Base-by-base conservation (phyloP, 2,113 vertebrate species). In the Pterocles burchelli region DNA sequence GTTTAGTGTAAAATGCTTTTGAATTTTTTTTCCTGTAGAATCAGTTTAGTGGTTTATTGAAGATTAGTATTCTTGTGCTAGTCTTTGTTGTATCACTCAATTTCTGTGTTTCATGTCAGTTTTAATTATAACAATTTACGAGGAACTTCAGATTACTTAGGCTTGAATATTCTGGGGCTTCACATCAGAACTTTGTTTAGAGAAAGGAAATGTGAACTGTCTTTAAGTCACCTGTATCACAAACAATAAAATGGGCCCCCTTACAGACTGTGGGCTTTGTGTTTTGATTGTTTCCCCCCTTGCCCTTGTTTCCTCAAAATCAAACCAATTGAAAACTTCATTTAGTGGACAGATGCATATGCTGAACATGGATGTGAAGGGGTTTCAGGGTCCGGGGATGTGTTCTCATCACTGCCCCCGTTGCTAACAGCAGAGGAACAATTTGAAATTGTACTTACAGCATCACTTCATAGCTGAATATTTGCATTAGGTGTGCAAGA, bases 21-120 rank as follows among this genome's bases (percentile, higher is more conserved):
- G 72, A 71, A 68, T 90, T 73, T 90, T 96, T 63, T 97, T 88
- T 95, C 51, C 70, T 93, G 51, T 93, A 89, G 94, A 84, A 91
- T 71, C 49, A 90, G 9, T 73, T 73, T 92, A 84, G 51, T 59
- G 28, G 28, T 80, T 96, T 85, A n/a, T 62, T 93, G 83, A 80
- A 81, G 57, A n/a, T 94, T 67, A 75, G 33, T 91, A 51, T 74
- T 95, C 36, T 83, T 83, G 70, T 11, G 48, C 52, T 86, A 65
- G 73, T 76, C 83, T 83, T 85, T 84, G 29, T 71, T 89, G 38
- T 77, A 51, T 85, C 65, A 58, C 38, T 58, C 45, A 49, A 74
- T 46, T 90, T 75, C 79, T 72, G n/a, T 89, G 45, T 29, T 96
- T 92, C 38, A 16, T 11, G 3, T 38, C 14, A 41, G 18, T 81